Conservation (phyloP, 2,113 vertebrate genomes). For the Romanogobio albipinnatus region DNA sequence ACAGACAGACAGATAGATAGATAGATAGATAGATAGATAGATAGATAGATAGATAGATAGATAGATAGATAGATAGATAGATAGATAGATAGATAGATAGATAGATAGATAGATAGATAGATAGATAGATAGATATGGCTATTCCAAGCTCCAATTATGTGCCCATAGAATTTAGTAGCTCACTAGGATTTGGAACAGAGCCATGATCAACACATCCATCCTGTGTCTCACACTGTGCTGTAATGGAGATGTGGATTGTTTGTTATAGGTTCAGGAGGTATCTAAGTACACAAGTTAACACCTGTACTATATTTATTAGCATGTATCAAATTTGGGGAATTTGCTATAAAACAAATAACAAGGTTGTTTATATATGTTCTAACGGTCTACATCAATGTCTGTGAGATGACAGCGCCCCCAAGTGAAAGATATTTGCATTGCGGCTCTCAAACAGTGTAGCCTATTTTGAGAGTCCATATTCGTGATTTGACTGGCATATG, state of each 20-base stretch:
- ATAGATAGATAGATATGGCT: not conserved
- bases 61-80: not conserved
- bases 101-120: not conserved
- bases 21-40: too few relatives aligned
- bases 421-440: constrained; percentile 57
- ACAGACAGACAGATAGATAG: too few relatives aligned
- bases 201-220: not conserved
- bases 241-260: not conserved
- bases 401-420: constrained; percentile 64
- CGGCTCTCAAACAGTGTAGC: not conserved
- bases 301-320: not conserved
- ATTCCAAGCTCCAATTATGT: not conserved
- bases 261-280: constrained; percentile 12
- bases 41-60: too few relatives aligned
- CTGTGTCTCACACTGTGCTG: not conserved
- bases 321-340: not conserved
- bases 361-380: not conserved
- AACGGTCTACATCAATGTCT: not conserved
- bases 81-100: not conserved
- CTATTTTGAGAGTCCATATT: not conserved
- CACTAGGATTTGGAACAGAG: not conserved
- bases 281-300: constrained; percentile 16
- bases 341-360: constrained; percentile 20
- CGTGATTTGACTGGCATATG: constrained; percentile 8
- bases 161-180: not conserved